A percentile compares a stretch with the other conserved stretches of the same genome.
phyloP scores from a whole-genome alignment of 2,113 vertebrate species.

The Pycnonotus jocosus region DNA sequence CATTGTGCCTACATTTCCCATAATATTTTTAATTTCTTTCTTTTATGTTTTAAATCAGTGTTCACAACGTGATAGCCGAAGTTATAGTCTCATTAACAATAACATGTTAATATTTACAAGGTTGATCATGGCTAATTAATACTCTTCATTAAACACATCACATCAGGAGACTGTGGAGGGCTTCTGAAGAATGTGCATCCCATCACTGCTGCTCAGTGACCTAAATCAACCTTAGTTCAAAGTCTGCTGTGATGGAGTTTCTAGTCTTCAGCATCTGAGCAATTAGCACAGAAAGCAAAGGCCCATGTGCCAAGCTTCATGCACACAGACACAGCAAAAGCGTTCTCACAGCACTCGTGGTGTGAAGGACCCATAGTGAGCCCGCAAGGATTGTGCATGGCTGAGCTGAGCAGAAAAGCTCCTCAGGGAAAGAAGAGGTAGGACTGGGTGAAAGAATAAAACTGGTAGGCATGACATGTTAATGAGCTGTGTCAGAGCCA shows the following conservation, averaged over 20 bases:
- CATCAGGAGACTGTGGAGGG: neutral
- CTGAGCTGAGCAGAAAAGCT: neutral
- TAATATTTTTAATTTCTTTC: neutral
- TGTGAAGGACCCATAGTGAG: neutral
- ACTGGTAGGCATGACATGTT: neutral
- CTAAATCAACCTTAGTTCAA: slow-evolving; percentile 14
- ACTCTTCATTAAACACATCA: slow-evolving; percentile 1
- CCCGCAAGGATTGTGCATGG: neutral
- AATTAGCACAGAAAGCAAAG: neutral
- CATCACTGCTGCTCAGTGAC: neutral
- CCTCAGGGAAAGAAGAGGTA: slow-evolving; percentile 6
- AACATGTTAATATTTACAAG: slow-evolving; percentile 24
- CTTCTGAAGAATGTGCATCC: neutral
- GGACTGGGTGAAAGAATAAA: neutral
- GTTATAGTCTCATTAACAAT: slow-evolving; percentile 16
- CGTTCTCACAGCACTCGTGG: neutral
- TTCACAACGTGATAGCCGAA: neutral
- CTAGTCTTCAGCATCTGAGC: neutral
- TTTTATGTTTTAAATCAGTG: neutral
- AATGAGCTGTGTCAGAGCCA: slow-evolving; percentile 38
- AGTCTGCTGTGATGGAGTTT: neutral
- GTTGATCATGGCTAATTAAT: slow-evolving; percentile 38
- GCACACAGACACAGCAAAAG: neutral
- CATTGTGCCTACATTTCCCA: neutral
- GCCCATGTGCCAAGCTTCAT: neutral